Percentiles rank a stretch among this genome's conserved stretches.
Conservation (phyloP, 2,113 vertebrate species). For the Phyllostomus hastatus region DNA sequence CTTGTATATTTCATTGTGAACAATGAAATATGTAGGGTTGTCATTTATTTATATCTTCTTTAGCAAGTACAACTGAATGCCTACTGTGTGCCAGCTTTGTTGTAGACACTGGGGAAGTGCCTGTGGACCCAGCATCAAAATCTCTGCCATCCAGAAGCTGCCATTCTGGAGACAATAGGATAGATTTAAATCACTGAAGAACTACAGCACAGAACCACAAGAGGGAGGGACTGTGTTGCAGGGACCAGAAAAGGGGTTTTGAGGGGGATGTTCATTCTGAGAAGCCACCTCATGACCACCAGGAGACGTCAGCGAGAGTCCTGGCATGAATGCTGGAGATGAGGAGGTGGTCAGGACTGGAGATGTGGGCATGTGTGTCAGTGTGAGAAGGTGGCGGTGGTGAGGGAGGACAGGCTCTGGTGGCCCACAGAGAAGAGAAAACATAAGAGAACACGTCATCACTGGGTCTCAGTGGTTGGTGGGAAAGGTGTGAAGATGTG, state of each 20-base stretch:
- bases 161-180: neutral
- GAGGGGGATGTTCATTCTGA: neutral
- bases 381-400: neutral
- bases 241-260: too few relatives aligned
- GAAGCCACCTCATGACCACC: neutral
- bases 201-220: too few relatives aligned
- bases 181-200: neutral
- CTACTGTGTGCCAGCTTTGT: neutral
- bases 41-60: too few relatives aligned
- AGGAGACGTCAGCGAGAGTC: accelerated
- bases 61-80: too few relatives aligned
- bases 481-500: neutral
- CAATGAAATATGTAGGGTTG: too few relatives aligned
- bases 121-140: too few relatives aligned
- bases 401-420: too few relatives aligned
- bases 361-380: too few relatives aligned
- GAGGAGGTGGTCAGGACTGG: neutral
- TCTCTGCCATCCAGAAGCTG: neutral
- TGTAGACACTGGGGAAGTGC: neutral
- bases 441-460: too few relatives aligned
- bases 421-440: neutral
- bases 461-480: accelerated
- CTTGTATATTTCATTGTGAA: too few relatives aligned
- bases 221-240: neutral
- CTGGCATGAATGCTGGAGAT: neutral